Evolutionary conservation across 1,140 invertebrate genomes (phyloP).

Genomic region (Tyrophagus putrescentiae): DNA sequence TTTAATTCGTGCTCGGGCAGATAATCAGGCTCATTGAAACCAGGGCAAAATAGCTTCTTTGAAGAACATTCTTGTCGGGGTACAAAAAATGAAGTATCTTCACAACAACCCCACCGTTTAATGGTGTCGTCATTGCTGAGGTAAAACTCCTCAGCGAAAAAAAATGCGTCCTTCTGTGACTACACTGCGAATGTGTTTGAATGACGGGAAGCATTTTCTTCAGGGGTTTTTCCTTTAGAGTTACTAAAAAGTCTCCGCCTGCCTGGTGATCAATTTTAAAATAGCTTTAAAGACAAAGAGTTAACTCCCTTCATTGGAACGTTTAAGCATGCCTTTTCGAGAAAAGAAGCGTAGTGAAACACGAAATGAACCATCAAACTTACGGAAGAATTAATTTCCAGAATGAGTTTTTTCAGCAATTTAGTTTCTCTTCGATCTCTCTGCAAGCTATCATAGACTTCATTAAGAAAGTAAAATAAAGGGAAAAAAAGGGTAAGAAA

Average conservation of each 20-base stretch:
- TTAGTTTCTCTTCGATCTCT: slow-evolving; percentile 71
- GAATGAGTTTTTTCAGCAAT: slow-evolving; percentile 70
- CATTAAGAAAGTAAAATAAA: slow-evolving; percentile 50
- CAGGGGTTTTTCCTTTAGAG: slow-evolving; percentile 36
- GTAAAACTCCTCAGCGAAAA: slow-evolving; percentile 46
- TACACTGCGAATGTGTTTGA: slow-evolving; percentile 64
- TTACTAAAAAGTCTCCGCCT: slow-evolving; percentile 23
- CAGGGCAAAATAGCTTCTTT: slow-evolving; percentile 62
- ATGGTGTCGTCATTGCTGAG: slow-evolving; percentile 7
- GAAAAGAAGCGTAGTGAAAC: slow-evolving; percentile 22
- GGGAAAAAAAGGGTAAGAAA: no score
- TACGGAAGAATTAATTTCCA: slow-evolving; percentile 84
- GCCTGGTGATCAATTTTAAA: slow-evolving; percentile 22
- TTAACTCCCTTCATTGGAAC: slow-evolving; percentile 74
- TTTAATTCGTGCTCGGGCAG: not conserved
- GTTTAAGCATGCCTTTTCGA: slow-evolving; percentile 87
- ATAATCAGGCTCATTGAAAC: slow-evolving; percentile 33
- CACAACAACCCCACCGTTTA: slow-evolving; percentile 29
- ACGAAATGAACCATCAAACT: not conserved
- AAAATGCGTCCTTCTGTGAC: slow-evolving; percentile 62
- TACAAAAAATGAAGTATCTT: slow-evolving; percentile 59
- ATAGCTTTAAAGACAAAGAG: slow-evolving; percentile 46
- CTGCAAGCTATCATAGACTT: slow-evolving; percentile 72
- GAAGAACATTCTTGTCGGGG: slow-evolving; percentile 58
- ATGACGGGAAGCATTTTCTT: slow-evolving; percentile 55